These are phyloP conservation scores for Coelinius sp. DNA, from an alignment of 2,888 invertebrate species.

Conservation along the genomic window DNA sequence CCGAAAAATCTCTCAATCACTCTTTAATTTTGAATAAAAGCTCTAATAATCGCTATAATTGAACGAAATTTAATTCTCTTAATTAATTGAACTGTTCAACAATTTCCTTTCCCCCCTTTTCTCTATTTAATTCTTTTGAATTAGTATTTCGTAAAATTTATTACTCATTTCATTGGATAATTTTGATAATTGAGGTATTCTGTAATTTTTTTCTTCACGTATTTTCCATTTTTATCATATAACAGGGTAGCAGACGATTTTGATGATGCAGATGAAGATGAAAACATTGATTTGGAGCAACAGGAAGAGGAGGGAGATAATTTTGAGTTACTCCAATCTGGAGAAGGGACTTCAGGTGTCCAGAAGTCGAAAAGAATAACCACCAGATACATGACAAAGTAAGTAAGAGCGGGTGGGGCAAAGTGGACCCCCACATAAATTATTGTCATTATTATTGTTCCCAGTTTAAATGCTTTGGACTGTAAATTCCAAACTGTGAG, in stretches of 20 bases:
- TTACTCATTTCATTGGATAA: background rate
- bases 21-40: slow-evolving; percentile 1
- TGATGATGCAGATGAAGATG: slow-evolving; percentile 91
- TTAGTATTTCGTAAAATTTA: background rate
- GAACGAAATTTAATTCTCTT: too few species aligned
- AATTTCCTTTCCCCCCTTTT: too few species aligned
- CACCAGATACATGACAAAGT: slow-evolving; percentile 98
- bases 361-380: slow-evolving; percentile 93
- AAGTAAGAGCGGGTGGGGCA: too few species aligned
- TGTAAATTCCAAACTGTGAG: too few species aligned
- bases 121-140: background rate
- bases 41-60: background rate
- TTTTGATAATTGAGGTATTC: background rate
- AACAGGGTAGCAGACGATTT: slow-evolving; percentile 84
- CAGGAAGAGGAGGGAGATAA: slow-evolving; percentile 91
- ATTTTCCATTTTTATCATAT: slow-evolving; percentile 12
- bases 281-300: slow-evolving; percentile 88
- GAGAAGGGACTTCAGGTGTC: slow-evolving; percentile 85
- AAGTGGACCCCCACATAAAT: too few species aligned
- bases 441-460: too few species aligned
- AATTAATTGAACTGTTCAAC: too few species aligned
- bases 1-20: slow-evolving; percentile 29
- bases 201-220: too few species aligned
- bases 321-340: slow-evolving; percentile 86
- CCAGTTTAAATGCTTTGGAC: too few species aligned